Percentiles rank a stretch among this genome's conserved stretches.
phyloP scores from a whole-genome alignment of 2,797 vertebrate species.

The Schizopygopsis malacanthus region DNA sequence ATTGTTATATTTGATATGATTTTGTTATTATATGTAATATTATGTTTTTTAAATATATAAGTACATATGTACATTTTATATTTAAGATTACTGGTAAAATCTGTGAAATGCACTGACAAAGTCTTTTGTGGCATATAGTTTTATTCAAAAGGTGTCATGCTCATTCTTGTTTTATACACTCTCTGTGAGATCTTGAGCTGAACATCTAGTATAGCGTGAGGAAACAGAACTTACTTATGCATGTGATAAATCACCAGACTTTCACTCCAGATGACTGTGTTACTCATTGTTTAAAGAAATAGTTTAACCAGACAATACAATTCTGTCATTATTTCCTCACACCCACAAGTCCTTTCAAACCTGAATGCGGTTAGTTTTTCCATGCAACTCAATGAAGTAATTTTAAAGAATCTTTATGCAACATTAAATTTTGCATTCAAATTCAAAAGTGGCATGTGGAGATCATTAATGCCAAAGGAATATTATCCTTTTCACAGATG shows the following conservation, averaged over 20 bases:
- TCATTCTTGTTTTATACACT: not conserved
- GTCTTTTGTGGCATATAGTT: not conserved
- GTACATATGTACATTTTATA: too few relatives aligned
- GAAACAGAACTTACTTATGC: not conserved
- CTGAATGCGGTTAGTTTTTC: not conserved
- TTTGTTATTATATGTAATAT: too few relatives aligned
- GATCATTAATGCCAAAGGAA: not conserved
- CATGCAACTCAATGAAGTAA: not conserved
- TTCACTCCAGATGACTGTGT: not conserved
- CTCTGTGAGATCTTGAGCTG: not conserved
- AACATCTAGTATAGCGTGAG: conserved; percentile 2
- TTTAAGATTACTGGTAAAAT: not conserved
- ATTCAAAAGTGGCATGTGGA: not conserved
- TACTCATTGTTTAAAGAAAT: conserved; percentile 2
- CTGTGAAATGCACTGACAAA: not conserved
- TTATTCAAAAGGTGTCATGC: not conserved
- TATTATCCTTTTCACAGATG: not conserved
- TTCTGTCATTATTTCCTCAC: not conserved
- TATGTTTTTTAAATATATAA: too few relatives aligned
- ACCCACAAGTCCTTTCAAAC: not conserved
- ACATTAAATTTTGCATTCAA: not conserved
- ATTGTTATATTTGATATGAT: too few relatives aligned
- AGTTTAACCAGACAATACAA: not conserved
- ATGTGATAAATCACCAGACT: conserved; percentile 43
- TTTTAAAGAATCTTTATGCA: not conserved